Base-by-base conservation (phyloP, 2,797 vertebrate species). In the Silurus lanzhouensis region DNA sequence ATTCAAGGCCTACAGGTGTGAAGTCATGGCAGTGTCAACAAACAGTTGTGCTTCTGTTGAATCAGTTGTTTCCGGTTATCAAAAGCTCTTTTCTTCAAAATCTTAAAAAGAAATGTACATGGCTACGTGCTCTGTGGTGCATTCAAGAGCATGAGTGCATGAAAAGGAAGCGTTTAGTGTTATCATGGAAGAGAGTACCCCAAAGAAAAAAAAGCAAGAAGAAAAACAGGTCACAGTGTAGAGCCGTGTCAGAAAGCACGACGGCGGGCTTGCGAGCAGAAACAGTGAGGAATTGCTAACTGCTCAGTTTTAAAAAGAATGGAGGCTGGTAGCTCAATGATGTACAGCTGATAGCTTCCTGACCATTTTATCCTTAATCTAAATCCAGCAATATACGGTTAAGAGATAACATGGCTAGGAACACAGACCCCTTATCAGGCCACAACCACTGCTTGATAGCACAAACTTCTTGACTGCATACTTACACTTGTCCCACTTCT, bases 151-250 rank as follows among this genome's bases (percentile, higher is more conserved):
- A 55, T n/a, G 22, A 61, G 77, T 55, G 70, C 82, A 68, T 66
- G 63, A 76, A 61, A 19, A 82, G 60, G 58, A 84, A 66, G 44
- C 44, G 72, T 85, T 38, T 70, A 64, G 17, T 19, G 63, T 75
- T 38, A 80, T 64, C 22, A 25, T 44, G 20, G 58, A 44, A 44
- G 27, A 14, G 57, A 38, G 75, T 7, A 10, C 2, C 38, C 38
- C 38, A 3, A 3, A 31, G 31, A 38, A 38, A 38, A 38, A 38
- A 38, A 38, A 38, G 70, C 38, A 38, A 38, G 19, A 25, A 58
- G 46, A 46, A 89, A 95, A 94, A 85, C 92, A 91, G 93, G 92
- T 94, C 94, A 94, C 89, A 91, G 84, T 89, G 90, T 88, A 89
- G 87, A 91, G 88, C 89, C 86, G 83, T 83, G 77, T 87, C 10